These are phyloP conservation scores for Meliscaeva auricollis DNA, from an alignment of 2,888 invertebrate genomes.

Conservation along the genomic window DNA sequence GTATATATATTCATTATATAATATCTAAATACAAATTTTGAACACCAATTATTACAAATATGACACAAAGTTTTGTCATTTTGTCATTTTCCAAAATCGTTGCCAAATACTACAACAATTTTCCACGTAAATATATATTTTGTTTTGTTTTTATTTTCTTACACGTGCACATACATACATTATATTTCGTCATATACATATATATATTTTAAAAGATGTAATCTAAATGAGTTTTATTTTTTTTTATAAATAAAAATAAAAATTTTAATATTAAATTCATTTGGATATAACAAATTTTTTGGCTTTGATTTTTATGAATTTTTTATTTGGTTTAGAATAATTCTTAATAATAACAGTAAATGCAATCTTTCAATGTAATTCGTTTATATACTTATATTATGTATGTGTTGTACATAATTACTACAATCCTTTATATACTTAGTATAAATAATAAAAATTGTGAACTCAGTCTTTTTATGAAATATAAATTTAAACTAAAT, in stretches of 20 bases:
- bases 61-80: neutral
- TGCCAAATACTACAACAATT: conserved; percentile 43
- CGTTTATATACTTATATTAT: conserved; percentile 40
- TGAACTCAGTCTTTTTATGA: conserved; percentile 74
- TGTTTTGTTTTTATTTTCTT: conserved; percentile 8
- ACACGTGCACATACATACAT: neutral
- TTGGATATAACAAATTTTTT: conserved; percentile 64
- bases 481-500: conserved; percentile 69
- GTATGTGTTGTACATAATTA: conserved; percentile 1
- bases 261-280: neutral
- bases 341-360: conserved; percentile 60
- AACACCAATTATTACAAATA: conserved; percentile 37
- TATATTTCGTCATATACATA: neutral
- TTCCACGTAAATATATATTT: conserved; percentile 10
- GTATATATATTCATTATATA: conserved; percentile 5
- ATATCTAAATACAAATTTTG: conserved; percentile 43
- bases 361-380: conserved; percentile 63
- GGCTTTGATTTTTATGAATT: conserved; percentile 48
- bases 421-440: conserved; percentile 35
- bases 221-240: conserved; percentile 10
- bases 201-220: conserved; percentile 14
- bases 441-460: conserved; percentile 36
- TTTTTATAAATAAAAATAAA: neutral
- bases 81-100: conserved; percentile 11
- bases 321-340: conserved; percentile 34